Evolutionary conservation across 2,113 vertebrate species (phyloP).

Genomic region (Thamnophis sirtalis): DNA sequence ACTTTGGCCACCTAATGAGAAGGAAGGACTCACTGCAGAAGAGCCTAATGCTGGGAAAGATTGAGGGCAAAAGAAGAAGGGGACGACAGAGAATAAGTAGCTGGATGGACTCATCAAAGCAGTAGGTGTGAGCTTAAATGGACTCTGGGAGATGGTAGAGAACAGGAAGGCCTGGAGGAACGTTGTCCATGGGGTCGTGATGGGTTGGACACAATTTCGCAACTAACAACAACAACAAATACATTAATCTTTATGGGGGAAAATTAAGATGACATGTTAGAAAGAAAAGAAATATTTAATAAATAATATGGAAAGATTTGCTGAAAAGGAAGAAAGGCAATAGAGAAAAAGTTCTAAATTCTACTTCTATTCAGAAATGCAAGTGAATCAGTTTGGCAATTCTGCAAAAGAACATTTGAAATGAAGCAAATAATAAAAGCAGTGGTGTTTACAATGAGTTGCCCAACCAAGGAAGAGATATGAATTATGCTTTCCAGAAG

Average conservation of each 20-base stretch:
- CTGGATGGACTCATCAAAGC: too few relatives aligned
- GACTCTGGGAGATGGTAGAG: too few relatives aligned
- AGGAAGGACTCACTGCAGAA: too few relatives aligned
- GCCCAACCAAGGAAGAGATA: neutral
- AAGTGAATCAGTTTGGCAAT: neutral
- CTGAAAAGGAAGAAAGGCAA: neutral
- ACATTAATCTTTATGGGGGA: neutral
- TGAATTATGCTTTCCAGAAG: neutral
- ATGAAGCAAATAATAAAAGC: neutral
- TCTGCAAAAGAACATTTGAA: neutral
- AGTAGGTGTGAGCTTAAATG: too few relatives aligned
- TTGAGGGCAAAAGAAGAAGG: too few relatives aligned
- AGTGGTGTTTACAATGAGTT: neutral
- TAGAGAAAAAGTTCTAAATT: neutral
- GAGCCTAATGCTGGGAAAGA: too few relatives aligned
- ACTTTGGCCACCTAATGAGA: too few relatives aligned
- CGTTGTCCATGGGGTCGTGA: too few relatives aligned
- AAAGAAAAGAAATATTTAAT: neutral
- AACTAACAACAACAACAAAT: too few relatives aligned
- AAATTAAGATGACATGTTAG: neutral
- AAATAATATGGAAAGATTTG: neutral
- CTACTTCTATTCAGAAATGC: neutral
- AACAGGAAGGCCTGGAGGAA: too few relatives aligned
- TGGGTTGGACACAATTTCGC: too few relatives aligned
- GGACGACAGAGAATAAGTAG: too few relatives aligned